A percentile compares a stretch with the other conserved stretches of the same genome.
phyloP scores from a whole-genome alignment of 1,140 invertebrate species.

The Drosophila melanica region DNA sequence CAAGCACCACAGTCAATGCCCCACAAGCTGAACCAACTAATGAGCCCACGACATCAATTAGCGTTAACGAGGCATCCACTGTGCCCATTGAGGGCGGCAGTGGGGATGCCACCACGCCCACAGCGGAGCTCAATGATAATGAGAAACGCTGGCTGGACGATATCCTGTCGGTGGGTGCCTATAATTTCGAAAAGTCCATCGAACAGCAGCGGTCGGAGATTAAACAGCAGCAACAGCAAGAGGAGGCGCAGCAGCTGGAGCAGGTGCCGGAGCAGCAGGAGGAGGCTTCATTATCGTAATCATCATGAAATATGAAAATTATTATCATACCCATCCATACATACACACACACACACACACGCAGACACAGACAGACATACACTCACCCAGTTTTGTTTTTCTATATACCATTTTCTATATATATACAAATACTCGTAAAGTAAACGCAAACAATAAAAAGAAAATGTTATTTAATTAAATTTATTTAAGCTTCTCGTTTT shows the following conservation, averaged over 20 bases:
- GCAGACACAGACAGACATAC: constrained; percentile 15
- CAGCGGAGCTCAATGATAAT: constrained; percentile 76
- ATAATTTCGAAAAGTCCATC: constrained; percentile 74
- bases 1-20: constrained; percentile 12
- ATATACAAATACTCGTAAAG: constrained; percentile 60
- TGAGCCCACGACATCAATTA: constrained; percentile 70
- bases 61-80: constrained; percentile 65
- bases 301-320: constrained; percentile 56
- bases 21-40: constrained; percentile 53
- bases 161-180: constrained; percentile 78
- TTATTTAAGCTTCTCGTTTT: constrained; percentile 77
- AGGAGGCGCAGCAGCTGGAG: constrained; percentile 3
- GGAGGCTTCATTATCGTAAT: constrained; percentile 56
- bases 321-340: constrained; percentile 48
- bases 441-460: constrained; percentile 77
- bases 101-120: constrained; percentile 29
- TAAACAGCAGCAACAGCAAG: constrained; percentile 42
- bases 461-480: constrained; percentile 83
- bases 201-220: constrained; percentile 43
- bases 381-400: constrained; percentile 27
- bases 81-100: constrained; percentile 24
- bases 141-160: constrained; percentile 82
- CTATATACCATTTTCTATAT: constrained; percentile 27
- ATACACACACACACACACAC: constrained; percentile 29
- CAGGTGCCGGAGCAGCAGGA: constrained; percentile 38